phyloP scores from a whole-genome alignment of 2,113 vertebrate species.

The Hippoglossus stenolepis region DNA sequence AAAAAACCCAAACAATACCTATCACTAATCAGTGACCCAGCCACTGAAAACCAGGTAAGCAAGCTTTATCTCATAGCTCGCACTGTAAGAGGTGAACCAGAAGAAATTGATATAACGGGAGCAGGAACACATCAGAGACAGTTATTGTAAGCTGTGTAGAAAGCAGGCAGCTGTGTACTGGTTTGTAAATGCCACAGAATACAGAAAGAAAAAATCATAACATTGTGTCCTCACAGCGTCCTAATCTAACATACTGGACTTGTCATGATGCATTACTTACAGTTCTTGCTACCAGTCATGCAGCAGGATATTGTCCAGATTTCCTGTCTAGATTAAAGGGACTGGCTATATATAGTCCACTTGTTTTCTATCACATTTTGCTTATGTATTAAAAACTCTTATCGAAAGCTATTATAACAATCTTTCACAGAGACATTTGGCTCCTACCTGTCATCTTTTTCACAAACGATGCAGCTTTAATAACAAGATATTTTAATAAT shows the following conservation, averaged over 20 bases:
- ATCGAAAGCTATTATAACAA: not conserved
- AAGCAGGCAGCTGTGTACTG: no score
- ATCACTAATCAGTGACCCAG: no score
- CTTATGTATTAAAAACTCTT: not conserved
- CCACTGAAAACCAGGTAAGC: no score
- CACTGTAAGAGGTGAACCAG: no score
- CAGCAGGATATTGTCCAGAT: not conserved
- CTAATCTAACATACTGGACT: not conserved
- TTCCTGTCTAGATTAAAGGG: no score
- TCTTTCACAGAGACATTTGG: not conserved
- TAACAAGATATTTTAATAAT: not conserved
- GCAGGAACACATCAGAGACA: not conserved
- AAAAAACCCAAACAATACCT: no score
- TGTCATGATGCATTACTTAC: conserved; percentile 14
- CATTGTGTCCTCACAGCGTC: conserved; percentile 5
- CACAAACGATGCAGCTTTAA: not conserved
- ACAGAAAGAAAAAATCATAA: not conserved
- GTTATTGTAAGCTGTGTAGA: no score
- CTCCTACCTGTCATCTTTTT: not conserved
- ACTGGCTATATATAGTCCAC: not conserved
- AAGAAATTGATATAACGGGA: not conserved
- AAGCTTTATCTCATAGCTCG: no score
- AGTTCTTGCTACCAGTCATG: not conserved
- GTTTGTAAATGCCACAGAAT: no score
- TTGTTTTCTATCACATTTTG: conserved; percentile 3